Evolutionary conservation across 1,140 invertebrate species (phyloP).

Genomic region (Penaeus japonicus): DNA sequence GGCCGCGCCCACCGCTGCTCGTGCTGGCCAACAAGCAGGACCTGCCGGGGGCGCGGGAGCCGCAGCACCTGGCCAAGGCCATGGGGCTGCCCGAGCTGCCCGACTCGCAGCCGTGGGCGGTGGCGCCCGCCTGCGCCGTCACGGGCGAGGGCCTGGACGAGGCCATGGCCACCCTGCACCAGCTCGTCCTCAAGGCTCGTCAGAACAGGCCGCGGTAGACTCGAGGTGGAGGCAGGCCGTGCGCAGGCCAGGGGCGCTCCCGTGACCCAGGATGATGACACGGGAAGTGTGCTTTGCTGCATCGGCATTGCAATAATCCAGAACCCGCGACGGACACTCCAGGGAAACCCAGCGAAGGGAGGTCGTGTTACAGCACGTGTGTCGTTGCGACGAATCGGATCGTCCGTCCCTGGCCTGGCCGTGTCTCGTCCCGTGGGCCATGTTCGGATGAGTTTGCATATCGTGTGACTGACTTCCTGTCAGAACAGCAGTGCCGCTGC

Average conservation of each 20-base stretch:
- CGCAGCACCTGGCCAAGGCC: constrained; percentile 84
- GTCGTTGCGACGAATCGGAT: too few species aligned
- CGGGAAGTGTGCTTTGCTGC: too few species aligned
- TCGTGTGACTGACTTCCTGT: too few species aligned
- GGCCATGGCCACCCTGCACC: constrained; percentile 90
- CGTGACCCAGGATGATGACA: neutral
- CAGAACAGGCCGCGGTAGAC: neutral
- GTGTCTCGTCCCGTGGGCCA: too few species aligned
- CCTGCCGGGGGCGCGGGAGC: constrained; percentile 85
- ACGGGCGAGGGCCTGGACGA: constrained; percentile 96
- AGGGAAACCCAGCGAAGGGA: too few species aligned
- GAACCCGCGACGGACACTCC: too few species aligned
- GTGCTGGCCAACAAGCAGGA: constrained; percentile 95
- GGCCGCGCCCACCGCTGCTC: constrained; percentile 74
- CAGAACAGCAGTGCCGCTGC: too few species aligned
- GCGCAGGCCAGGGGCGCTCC: neutral
- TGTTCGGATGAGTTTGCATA: too few species aligned
- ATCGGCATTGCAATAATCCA: too few species aligned
- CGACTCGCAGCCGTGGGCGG: constrained; percentile 77
- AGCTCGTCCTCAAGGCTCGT: constrained; percentile 91
- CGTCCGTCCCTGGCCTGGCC: too few species aligned
- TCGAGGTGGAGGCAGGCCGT: neutral
- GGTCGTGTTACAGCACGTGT: too few species aligned
- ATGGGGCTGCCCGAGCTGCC: constrained; percentile 85
- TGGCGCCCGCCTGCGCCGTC: constrained; percentile 93